Base-by-base conservation (phyloP, 1,140 invertebrate species). In the Achatina immaculata region DNA sequence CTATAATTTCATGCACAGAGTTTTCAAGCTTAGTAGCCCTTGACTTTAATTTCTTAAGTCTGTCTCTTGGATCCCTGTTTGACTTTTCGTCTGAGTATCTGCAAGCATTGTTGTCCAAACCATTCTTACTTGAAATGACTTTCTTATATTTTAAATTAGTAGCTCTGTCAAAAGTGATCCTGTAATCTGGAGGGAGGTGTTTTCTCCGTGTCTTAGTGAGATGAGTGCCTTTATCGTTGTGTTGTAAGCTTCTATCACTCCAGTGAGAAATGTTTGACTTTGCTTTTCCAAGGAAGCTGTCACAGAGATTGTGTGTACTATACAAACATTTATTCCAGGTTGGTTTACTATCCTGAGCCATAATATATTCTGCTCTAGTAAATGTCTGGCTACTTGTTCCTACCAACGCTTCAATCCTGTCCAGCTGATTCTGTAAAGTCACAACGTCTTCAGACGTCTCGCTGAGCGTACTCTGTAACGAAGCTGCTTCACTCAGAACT, bases 11-110 rank as follows among this genome's bases (percentile, higher is more conserved):
- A 78, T 88, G 86, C 34, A 89, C 69, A 42, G 88, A 89, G 48
- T 81, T 83, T 78, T 89, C 88, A 19, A 89, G 83, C 80, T 88
- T 88, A 80, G 84, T 85, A 31, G 88, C 88, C 78, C 86, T 86
- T 68, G 82, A 80, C 77, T 85, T 85, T 55, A 89, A 48, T 28
- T 80, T 84, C n/a, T 83, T 75, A 9, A 89, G 83, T 79, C 84
- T 86, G 62, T 89, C 88, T 43, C 85, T 83, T 0, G 88, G 86
- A 45, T 86, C 85, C 36, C 88, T 86, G 3, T 69, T 34, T 24
- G 83, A 79, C 71, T 82, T 58, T 58, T 84, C 65, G 74, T 69
- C 58, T 4, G 65, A 69, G 34, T 80, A 58, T 16, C 40, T 83
- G 48, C 48, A 45, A 4, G 36, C 36, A 45, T 73, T 62, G 24